Evolutionary conservation across 2,888 invertebrate genomes (phyloP), one percentile per base, ranked within the genome.

Genomic region (Agrochola litura): DNA sequence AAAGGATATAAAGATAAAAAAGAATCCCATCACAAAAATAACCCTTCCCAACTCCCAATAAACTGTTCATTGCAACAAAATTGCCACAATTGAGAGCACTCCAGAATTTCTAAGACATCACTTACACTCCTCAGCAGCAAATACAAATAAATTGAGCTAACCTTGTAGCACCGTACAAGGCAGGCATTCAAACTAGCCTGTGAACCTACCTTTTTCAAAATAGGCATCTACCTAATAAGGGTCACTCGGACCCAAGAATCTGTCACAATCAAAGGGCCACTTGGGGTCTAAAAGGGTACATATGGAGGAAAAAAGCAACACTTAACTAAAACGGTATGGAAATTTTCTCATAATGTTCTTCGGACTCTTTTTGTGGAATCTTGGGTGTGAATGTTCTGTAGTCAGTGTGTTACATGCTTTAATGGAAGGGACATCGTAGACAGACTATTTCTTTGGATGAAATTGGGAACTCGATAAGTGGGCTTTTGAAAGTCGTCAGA

Each of bases 321-420:
- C 90, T 91, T 91, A 90, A 89, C 89, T 88, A 87, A 89, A 93
- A 82, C 85, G 90, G 82, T 91, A 92, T 93, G 93, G 91, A 92
- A 93, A 94, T 93, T 90, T 86, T 78, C 90, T 81, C 90, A 86
- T 92, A 91, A 92, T 92, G 90, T 91, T 89, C 89, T 65, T 71
- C 73, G 81, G 77, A 81, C 22, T 41, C 88, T 86, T 92, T 92
- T 91, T 91, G 90, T 87, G 72, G 81, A 69, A 79, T 67, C 65
- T 77, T 84, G 85, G 77, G 82, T 84, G 84, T 75, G 73, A 85
- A 81, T 86, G 71, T 19, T 49, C 68, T 10, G 52, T 63, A 72
- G 76, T 79, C 76, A 81, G 63, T 74, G 37, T 75, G 81, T 79
- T 78, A 77, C 77, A 72, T 49, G 67, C 52, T 72, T 72, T 66